phyloP scores from a whole-genome alignment of 2,888 invertebrate genomes.

The Drosophila maculinotata region DNA sequence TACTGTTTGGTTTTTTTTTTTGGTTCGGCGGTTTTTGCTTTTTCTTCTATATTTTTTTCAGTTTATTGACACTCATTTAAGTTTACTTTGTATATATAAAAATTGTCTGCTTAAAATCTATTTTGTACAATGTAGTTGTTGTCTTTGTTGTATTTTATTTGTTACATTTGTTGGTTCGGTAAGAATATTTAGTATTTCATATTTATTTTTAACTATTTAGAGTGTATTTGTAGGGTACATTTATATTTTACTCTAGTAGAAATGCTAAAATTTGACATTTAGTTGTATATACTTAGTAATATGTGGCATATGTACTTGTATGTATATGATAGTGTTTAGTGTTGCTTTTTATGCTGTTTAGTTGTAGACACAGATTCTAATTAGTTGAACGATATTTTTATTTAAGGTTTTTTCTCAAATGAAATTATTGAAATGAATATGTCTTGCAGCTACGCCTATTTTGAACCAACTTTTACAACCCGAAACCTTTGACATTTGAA shows the following conservation, averaged over 20 bases:
- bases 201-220: slow-evolving; percentile 22
- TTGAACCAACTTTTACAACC: slow-evolving; percentile 63
- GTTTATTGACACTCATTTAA: slow-evolving; percentile 53
- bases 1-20: slow-evolving; percentile 23
- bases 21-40: slow-evolving; percentile 60
- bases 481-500: slow-evolving; percentile 54
- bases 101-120: slow-evolving; percentile 69
- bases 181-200: slow-evolving; percentile 38
- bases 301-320: slow-evolving; percentile 33
- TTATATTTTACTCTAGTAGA: slow-evolving; percentile 58
- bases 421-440: slow-evolving; percentile 18
- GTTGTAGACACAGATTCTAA: slow-evolving; percentile 63
- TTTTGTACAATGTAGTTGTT: slow-evolving; percentile 82
- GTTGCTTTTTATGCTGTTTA: slow-evolving; percentile 43
- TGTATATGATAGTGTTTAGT: slow-evolving; percentile 53
- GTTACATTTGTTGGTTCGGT: slow-evolving; percentile 63
- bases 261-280: slow-evolving; percentile 74
- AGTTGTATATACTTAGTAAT: slow-evolving; percentile 46
- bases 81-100: slow-evolving; percentile 54
- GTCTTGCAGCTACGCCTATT: slow-evolving; percentile 44
- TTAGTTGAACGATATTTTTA: slow-evolving; percentile 44
- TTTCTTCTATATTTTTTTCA: slow-evolving; percentile 10
- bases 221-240: slow-evolving; percentile 33
- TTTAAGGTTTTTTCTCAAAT: slow-evolving; percentile 11
- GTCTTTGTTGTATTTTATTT: slow-evolving; percentile 70